These are phyloP conservation scores for Grammomys surdaster DNA, from an alignment of 2,113 vertebrate species.

Conservation along the genomic window DNA sequence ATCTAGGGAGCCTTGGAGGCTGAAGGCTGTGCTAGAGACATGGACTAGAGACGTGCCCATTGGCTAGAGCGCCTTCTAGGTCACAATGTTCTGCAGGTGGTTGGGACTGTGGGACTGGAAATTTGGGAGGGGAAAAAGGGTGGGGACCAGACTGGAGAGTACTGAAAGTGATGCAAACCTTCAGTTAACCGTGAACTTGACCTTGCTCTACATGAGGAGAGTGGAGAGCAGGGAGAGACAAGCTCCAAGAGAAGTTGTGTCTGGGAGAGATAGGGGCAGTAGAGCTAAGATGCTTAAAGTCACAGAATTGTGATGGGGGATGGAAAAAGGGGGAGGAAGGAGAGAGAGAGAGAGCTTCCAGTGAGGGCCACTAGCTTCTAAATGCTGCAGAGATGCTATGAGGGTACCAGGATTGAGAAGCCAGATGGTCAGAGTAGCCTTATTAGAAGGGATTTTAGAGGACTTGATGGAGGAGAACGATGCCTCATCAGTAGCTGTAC, in stretches of 20 bases:
- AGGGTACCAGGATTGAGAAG: background rate
- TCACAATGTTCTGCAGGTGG: background rate
- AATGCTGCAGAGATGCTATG: background rate
- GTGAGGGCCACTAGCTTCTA: background rate
- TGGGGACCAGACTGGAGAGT: background rate
- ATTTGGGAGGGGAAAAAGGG: background rate
- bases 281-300: background rate
- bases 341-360: background rate
- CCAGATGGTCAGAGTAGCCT: too few species aligned
- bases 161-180: background rate
- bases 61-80: background rate
- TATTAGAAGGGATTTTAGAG: background rate
- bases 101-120: background rate
- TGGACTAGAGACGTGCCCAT: background rate
- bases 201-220: background rate
- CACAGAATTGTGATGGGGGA: background rate
- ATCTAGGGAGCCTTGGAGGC: background rate
- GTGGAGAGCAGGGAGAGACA: background rate
- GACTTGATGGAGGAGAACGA: background rate
- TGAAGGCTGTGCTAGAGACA: background rate
- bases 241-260: background rate
- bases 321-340: background rate
- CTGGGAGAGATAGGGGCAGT: background rate
- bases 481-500: rapidly evolving
- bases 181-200: background rate